Conservation (phyloP, 2,797 vertebrate species). For the Enteromius afrohamiltoni region DNA sequence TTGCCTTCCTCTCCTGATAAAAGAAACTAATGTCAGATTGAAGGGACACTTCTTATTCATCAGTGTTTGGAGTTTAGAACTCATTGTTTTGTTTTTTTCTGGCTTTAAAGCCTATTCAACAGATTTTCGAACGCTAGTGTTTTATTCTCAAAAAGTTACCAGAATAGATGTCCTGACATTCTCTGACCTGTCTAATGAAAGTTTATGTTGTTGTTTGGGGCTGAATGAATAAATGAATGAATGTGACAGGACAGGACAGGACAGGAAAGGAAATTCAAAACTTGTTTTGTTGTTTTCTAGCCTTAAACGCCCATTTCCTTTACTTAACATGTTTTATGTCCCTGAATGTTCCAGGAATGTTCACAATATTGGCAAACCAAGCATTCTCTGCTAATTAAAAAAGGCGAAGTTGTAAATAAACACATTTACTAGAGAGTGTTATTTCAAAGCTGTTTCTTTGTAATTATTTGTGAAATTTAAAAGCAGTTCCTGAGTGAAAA, state of each 20-base stretch:
- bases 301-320: not conserved
- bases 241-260: too few relatives aligned
- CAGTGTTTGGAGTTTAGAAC: conserved; percentile 16
- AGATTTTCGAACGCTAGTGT: not conserved
- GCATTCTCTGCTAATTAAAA: not conserved
- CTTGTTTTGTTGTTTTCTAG: not conserved
- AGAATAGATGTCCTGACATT: not conserved
- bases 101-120: not conserved
- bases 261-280: too few relatives aligned
- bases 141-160: not conserved
- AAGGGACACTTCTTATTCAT: conserved; percentile 42
- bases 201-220: not conserved
- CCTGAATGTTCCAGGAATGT: not conserved
- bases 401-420: not conserved
- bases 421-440: not conserved
- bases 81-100: not conserved
- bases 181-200: not conserved
- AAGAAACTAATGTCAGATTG: conserved; percentile 4
- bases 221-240: too few relatives aligned
- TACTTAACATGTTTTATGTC: not conserved
- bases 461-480: not conserved
- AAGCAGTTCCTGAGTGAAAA: not conserved
- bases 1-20: conserved; percentile 17
- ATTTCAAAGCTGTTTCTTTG: not conserved
- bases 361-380: not conserved